These are phyloP conservation scores for Epinotia nisella DNA, from an alignment of 2,888 invertebrate genomes.

Conservation along the genomic window DNA sequence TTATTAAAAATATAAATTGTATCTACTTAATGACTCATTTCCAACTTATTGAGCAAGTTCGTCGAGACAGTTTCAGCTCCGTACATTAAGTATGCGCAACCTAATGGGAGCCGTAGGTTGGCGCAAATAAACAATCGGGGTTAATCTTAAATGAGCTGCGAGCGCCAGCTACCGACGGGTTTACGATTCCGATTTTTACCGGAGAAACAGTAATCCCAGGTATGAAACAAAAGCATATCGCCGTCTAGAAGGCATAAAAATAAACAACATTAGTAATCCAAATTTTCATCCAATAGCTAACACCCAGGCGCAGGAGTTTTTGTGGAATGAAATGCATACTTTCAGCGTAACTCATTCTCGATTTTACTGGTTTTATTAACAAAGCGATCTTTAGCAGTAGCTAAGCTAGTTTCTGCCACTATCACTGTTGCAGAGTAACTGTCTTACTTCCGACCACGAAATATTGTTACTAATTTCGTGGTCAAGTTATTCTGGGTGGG, in stretches of 20 bases:
- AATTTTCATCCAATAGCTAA: not conserved
- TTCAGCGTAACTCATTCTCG: not conserved
- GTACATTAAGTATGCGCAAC: constrained; percentile 37
- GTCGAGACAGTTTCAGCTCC: constrained; percentile 13
- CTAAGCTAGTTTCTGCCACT: not conserved
- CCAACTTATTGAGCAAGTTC: not conserved
- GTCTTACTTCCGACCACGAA: not conserved
- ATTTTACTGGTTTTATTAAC: not conserved
- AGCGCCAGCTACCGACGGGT: constrained; percentile 22
- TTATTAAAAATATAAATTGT: too few relatives aligned
- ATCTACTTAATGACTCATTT: not conserved
- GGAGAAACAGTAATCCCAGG: constrained; percentile 8
- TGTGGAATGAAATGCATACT: not conserved
- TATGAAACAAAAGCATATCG: not conserved
- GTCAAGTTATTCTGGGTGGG: not conserved
- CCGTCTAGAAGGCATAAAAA: not conserved
- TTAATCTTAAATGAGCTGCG: constrained; percentile 51
- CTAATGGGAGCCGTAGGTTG: constrained; percentile 40
- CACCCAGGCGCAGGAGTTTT: not conserved
- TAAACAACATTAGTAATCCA: not conserved
- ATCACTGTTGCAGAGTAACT: not conserved
- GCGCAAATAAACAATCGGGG: constrained; percentile 47
- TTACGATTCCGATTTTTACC: constrained; percentile 19
- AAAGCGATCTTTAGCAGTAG: too few relatives aligned
- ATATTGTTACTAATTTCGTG: not conserved